A percentile compares a stretch with the other conserved stretches of the same genome.
Conservation (phyloP, 2,113 vertebrate genomes). For the Pygoscelis antarcticus region DNA sequence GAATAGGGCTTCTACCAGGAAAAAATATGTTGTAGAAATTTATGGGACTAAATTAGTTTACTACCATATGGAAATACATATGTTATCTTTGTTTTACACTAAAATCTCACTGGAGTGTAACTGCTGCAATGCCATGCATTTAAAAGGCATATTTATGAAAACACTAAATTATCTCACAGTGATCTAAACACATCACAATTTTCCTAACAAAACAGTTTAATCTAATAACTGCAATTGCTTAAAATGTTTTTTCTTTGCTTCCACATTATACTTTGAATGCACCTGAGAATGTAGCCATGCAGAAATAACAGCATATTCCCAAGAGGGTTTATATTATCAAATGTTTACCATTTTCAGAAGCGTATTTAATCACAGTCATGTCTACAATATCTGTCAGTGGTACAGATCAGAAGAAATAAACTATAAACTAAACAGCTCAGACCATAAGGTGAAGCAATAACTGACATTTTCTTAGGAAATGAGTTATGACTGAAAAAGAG, state of each 20-base stretch:
- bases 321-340: conserved; percentile 48
- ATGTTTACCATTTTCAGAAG: conserved; percentile 50
- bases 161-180: conserved; percentile 8
- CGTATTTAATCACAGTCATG: conserved; percentile 49
- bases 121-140: background rate
- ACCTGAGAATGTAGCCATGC: conserved; percentile 42
- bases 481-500: conserved; percentile 83
- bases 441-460: conserved; percentile 52
- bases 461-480: conserved; percentile 85
- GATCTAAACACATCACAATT: conserved; percentile 37
- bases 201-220: conserved; percentile 44
- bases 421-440: conserved; percentile 62
- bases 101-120: background rate
- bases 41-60: background rate
- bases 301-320: conserved; percentile 26
- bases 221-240: conserved; percentile 54
- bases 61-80: background rate
- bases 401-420: conserved; percentile 79
- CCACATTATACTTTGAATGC: conserved; percentile 9
- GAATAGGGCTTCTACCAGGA: background rate
- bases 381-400: conserved; percentile 75
- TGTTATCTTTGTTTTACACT: conserved; percentile 4
- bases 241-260: conserved; percentile 37
- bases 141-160: conserved; percentile 31
- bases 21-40: background rate